Evolutionary conservation across 2,797 vertebrate genomes (phyloP).

Genomic region (Liparis tanakae): DNA sequence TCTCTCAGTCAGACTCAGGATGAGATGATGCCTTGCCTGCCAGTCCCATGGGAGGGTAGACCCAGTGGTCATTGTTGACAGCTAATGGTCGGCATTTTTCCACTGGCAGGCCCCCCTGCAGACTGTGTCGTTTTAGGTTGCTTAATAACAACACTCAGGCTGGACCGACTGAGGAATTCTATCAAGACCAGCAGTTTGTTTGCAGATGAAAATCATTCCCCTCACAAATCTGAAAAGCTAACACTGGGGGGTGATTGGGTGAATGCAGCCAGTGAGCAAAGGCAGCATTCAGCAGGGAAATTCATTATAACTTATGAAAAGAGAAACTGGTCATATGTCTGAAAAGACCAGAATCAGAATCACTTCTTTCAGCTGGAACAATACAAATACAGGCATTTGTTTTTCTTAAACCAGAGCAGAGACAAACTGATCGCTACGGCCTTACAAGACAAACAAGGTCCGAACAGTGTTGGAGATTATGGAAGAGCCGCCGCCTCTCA

Average conservation of each 20-base stretch:
- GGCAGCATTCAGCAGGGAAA: conserved; percentile 48
- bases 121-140: conserved; percentile 71
- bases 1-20: conserved; percentile 74
- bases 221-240: conserved; percentile 69
- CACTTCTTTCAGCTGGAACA: conserved; percentile 47
- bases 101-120: conserved; percentile 64
- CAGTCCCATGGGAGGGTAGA: conserved; percentile 73
- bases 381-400: conserved; percentile 42
- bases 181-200: conserved; percentile 67
- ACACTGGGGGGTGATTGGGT: conserved; percentile 64
- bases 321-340: conserved; percentile 48
- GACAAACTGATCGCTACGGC: conserved; percentile 7
- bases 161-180: conserved; percentile 59
- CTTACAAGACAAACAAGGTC: conserved; percentile 3
- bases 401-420: conserved; percentile 28
- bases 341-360: conserved; percentile 52
- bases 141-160: conserved; percentile 65
- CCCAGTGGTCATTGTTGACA: conserved; percentile 78
- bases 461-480: background rate
- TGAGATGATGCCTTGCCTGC: conserved; percentile 77
- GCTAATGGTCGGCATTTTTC: conserved; percentile 81
- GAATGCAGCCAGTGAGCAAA: conserved; percentile 53
- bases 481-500: conserved; percentile 10
- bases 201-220: conserved; percentile 72
- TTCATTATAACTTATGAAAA: conserved; percentile 63